Conservation (phyloP, 2,797 vertebrate genomes). For the Pterois miles region DNA sequence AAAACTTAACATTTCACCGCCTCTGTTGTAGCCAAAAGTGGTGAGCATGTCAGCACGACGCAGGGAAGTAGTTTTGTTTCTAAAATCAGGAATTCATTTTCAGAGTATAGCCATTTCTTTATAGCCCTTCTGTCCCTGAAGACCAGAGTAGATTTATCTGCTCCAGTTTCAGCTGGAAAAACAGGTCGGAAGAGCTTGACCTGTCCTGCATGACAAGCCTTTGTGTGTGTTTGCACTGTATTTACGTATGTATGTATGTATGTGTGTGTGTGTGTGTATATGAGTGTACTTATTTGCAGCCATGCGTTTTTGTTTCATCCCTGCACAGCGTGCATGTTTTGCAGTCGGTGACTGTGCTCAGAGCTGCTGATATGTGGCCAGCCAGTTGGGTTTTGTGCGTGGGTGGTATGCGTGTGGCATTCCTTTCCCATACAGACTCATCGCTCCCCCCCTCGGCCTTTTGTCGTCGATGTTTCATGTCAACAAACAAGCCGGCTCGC, state of each 20-base stretch:
- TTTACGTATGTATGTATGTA: background rate
- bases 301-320: constrained; percentile 24
- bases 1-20: background rate
- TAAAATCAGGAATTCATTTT: background rate
- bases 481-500: constrained; percentile 59
- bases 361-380: background rate
- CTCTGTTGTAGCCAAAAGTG: background rate
- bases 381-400: constrained; percentile 39
- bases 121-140: background rate
- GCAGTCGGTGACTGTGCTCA: constrained; percentile 7
- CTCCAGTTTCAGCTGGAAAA: constrained; percentile 38
- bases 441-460: constrained; percentile 24
- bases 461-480: constrained; percentile 66
- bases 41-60: too few species aligned
- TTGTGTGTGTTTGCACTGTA: background rate
- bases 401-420: constrained; percentile 59
- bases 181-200: constrained; percentile 39
- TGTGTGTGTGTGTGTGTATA: background rate
- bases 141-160: background rate
- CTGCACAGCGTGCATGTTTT: constrained; percentile 26
- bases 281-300: constrained; percentile 8
- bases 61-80: background rate
- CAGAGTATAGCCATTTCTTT: background rate
- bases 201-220: constrained; percentile 23
- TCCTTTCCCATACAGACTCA: constrained; percentile 67